phyloP scores from a whole-genome alignment of 2,888 invertebrate genomes.

The Arge pagana region DNA sequence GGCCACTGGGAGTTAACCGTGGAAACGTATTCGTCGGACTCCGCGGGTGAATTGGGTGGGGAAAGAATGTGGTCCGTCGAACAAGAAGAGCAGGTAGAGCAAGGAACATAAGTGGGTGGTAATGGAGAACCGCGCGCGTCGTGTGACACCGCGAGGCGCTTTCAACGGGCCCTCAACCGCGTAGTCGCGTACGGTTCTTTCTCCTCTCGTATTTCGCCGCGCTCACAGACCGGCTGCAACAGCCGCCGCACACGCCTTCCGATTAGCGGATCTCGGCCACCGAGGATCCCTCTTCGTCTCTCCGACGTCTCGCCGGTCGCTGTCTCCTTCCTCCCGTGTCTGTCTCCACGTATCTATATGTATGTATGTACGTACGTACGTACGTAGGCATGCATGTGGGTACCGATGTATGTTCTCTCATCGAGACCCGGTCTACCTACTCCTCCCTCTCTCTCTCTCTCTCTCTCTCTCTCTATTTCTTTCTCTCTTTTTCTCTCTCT shows the following conservation, averaged over 20 bases:
- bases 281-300: conserved; percentile 1
- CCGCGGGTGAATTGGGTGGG: conserved; percentile 33
- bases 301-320: conserved; percentile 23
- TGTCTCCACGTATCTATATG: background rate
- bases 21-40: no score
- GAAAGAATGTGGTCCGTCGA: conserved; percentile 54
- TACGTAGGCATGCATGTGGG: conserved; percentile 15
- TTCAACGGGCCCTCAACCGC: no score
- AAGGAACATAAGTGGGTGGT: conserved; percentile 19
- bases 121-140: conserved; percentile 9
- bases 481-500: conserved; percentile 5
- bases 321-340: background rate
- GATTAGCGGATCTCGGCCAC: no score
- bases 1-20: no score
- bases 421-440: background rate
- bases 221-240: no score
- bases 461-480: conserved; percentile 14
- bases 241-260: no score
- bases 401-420: background rate
- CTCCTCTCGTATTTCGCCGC: no score
- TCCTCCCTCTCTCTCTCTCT: conserved; percentile 5
- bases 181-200: conserved; percentile 22
- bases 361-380: conserved; percentile 8
- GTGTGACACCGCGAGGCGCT: no score
- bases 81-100: conserved; percentile 40